Evolutionary conservation across 2,888 invertebrate genomes (phyloP), one percentile per base, ranked within the genome.

Genomic region (Ypsolopha sequella): DNA sequence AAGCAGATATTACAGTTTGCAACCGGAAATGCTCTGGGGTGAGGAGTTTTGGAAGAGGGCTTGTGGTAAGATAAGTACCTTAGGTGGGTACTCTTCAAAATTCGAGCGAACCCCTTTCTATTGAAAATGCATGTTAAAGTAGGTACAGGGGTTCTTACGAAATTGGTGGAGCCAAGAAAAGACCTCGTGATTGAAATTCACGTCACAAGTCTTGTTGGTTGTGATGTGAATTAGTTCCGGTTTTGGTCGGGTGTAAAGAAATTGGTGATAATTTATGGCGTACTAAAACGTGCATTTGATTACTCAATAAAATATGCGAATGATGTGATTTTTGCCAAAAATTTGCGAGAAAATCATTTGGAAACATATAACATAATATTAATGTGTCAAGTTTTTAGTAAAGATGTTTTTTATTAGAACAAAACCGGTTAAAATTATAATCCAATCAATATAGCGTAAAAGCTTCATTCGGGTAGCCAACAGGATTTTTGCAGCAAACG

Each of bases 41-140:
- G 33, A 51, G 41, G n/a, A 35, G n/a, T 45, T 24, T 70, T 72
- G 73, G 69, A 68, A 71, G 64, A 72, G 70, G 68, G 70, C 63
- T 77, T 76, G 80, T 66, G 81, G 81, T 65, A 65, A 80, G 80
- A 82, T 81, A 80, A 77, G 74, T 76, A 71, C 76, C 72, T 66
- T 67, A 73, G 79, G 76, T 76, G 73, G 79, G 76, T 76, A 72
- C 76, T 76, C 80, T 76, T 76, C 71, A 80, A 73, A 80, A 79
- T 79, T 80, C 73, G 63, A 36, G 48, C 53, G 71, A 47, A 41
- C 70, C 76, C 76, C 69, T 74, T 62, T 68, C 76, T 70, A 81
- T 80, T 81, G 82, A 78, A 74, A 76, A 74, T 79, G 81, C 81
- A 81, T 84, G 80, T 81, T 80, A 79, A 81, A 78, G 68, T 68